These are phyloP conservation scores for Cylindroiulus punctatus DNA, from an alignment of 2,888 invertebrate species.

Conservation along the genomic window DNA sequence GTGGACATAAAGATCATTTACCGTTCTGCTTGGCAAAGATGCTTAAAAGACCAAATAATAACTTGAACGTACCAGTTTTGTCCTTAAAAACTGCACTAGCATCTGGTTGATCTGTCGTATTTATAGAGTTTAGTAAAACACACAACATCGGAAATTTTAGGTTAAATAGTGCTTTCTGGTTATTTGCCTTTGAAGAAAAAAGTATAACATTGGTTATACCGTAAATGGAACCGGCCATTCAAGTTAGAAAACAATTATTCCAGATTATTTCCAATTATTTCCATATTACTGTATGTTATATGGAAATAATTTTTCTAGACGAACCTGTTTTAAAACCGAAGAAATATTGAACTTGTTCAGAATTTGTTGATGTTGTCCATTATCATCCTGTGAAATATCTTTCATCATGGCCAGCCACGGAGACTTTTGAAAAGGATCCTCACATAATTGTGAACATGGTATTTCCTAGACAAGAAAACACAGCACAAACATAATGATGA, in stretches of 20 bases:
- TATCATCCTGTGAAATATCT: background rate
- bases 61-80: background rate
- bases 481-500: background rate
- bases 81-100: slow-evolving; percentile 6
- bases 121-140: background rate
- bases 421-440: background rate
- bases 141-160: background rate
- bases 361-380: background rate
- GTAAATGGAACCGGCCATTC: background rate
- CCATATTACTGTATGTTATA: background rate
- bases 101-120: background rate
- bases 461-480: slow-evolving; percentile 9
- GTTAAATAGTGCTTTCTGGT: background rate
- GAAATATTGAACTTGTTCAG: background rate
- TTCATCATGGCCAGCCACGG: background rate
- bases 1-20: background rate
- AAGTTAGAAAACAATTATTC: background rate
- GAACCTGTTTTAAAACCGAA: slow-evolving; percentile 13
- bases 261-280: background rate
- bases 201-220: background rate
- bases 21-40: background rate
- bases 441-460: background rate
- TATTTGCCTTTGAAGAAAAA: background rate
- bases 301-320: background rate
- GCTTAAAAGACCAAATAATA: no score